phyloP scores from a whole-genome alignment of 2,113 vertebrate species.

The Gulo gulo region DNA sequence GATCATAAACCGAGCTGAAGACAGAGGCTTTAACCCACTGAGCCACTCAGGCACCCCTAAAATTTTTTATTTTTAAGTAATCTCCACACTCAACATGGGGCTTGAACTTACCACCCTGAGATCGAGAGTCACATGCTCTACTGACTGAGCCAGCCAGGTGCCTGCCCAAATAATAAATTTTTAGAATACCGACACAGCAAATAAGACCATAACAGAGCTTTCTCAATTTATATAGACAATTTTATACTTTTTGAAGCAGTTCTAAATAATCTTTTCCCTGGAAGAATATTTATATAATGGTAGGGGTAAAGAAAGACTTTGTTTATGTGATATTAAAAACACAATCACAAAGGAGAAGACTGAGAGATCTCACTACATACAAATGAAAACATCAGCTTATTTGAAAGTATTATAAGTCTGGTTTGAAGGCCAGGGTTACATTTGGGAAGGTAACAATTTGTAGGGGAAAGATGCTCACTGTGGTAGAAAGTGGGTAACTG shows the following conservation, averaged over 20 bases:
- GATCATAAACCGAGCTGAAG: too few species aligned
- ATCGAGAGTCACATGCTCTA: background rate
- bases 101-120: background rate
- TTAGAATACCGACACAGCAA: background rate
- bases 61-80: background rate
- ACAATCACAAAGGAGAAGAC: background rate
- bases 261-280: background rate
- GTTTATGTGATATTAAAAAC: background rate
- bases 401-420: background rate
- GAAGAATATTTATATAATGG: background rate
- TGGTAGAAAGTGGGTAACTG: background rate
- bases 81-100: background rate
- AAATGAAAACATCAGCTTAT: background rate
- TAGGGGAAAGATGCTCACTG: background rate
- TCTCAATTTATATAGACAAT: background rate
- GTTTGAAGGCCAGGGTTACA: background rate
- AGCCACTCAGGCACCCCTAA: too few species aligned
- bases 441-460: background rate
- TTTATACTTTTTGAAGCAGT: background rate
- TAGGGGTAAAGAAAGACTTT: background rate
- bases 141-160: background rate
- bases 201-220: background rate
- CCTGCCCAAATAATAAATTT: background rate
- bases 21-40: too few species aligned
- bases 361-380: background rate